Base-by-base conservation (phyloP, 2,888 invertebrate species). In the Choreutis nemorana region DNA sequence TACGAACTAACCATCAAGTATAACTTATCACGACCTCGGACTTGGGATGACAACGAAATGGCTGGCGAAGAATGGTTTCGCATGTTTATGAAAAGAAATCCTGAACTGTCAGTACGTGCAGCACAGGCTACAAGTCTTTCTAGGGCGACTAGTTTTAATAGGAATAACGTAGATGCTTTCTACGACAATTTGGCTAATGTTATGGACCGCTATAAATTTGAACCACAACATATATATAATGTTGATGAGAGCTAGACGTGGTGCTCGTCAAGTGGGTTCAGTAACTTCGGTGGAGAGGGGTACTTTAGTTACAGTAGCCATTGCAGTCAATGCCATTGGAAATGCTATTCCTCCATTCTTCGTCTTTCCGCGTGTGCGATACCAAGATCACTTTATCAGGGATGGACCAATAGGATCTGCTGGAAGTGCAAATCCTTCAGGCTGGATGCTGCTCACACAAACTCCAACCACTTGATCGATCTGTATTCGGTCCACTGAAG, bases 321-420 rank as follows among this genome's bases (percentile, higher is more conserved):
- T 29, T 12, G 28, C 32, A 5, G 28, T 18, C 2, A 48, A 48
- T 21, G 52, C 50, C 1, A 4, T 48, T 1, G 52, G 53, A 3
- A 52, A 54, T 35, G 14, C 30, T 2, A 33, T 55, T 7, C 50
- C 53, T 2, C 47, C 50, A 1, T 23, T 51, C 0, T 55, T 53
- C 27, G 32, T 55, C 0, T 55, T 52, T 34, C 50, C 50, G 0
- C 29, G 48, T 0, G 14, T 41, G 2, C 18, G 40, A 8, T 50
- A 39, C 10, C 35, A 48, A 4, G 39, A 41, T 0, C 41, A 50
- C 24, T 48, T 48, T 29, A 6, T 50, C 0, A 35, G 42, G 3
- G 42, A 37, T 25, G 43, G 45, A 0, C 54, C 50, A 13, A 5
- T 33, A 3, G 48, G 45, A 4, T 44, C 30, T 4, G 25, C 14